Evolutionary conservation across 2,113 vertebrate genomes (phyloP).

Genomic region (Myrmecobius fasciatus): DNA sequence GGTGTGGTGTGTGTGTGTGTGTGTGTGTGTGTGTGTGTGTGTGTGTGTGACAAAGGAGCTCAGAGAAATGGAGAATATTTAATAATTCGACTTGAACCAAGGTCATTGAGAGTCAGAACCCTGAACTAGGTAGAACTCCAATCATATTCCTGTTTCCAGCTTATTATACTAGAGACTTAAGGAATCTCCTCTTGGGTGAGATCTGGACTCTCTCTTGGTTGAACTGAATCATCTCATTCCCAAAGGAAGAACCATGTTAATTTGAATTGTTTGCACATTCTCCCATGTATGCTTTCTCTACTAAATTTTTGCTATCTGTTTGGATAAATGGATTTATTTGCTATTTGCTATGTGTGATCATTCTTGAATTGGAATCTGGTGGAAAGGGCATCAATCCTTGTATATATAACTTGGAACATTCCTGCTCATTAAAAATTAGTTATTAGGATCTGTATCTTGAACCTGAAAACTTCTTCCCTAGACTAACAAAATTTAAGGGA

Average conservation of each 20-base stretch:
- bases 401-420: background rate
- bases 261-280: background rate
- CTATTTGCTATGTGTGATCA: background rate
- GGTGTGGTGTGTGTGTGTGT: too few species aligned
- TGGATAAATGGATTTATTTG: background rate
- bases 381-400: background rate
- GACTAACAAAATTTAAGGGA: background rate
- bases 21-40: too few species aligned
- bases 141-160: background rate
- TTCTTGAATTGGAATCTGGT: background rate
- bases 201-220: background rate
- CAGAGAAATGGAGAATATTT: too few species aligned
- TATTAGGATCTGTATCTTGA: background rate
- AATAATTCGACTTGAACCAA: too few species aligned
- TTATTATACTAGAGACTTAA: too few species aligned
- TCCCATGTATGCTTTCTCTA: background rate
- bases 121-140: background rate
- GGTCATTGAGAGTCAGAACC: too few species aligned
- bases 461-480: background rate
- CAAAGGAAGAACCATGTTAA: background rate
- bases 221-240: too few species aligned
- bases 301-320: background rate
- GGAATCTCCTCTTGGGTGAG: background rate
- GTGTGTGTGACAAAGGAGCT: too few species aligned
- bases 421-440: background rate